Evolutionary conservation across 2,888 invertebrate genomes (phyloP).

Genomic region (Elegia similella): DNA sequence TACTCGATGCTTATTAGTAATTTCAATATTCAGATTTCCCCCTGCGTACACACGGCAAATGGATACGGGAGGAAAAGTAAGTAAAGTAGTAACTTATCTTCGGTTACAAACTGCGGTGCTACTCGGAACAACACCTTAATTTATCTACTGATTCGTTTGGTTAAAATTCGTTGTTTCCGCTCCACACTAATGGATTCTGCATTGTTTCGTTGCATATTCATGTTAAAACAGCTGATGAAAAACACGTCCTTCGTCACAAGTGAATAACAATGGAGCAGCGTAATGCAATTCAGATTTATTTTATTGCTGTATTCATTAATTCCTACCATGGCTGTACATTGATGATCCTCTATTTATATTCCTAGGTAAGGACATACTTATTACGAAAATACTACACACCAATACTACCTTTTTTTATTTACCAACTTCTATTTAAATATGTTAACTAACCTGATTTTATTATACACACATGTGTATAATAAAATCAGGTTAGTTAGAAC

Average conservation of each 20-base stretch:
- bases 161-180: constrained; percentile 53
- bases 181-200: constrained; percentile 39
- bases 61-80: too few species aligned
- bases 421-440: too few species aligned
- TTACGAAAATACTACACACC: too few species aligned
- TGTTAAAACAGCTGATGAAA: constrained; percentile 39
- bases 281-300: constrained; percentile 30
- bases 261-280: constrained; percentile 47
- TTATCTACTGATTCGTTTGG: constrained; percentile 35
- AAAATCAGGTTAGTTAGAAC: too few species aligned
- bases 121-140: constrained; percentile 25
- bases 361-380: too few species aligned
- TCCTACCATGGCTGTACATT: background rate
- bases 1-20: too few species aligned
- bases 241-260: constrained; percentile 46
- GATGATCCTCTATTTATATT: background rate
- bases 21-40: too few species aligned
- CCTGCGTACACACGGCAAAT: too few species aligned
- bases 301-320: constrained; percentile 15
- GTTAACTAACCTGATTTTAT: too few species aligned
- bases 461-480: too few species aligned
- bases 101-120: background rate
- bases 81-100: background rate
- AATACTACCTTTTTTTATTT: too few species aligned
- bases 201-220: constrained; percentile 45